These are phyloP conservation scores for Junonia oenone DNA, from an alignment of 2,888 invertebrate species.

Conservation along the genomic window DNA sequence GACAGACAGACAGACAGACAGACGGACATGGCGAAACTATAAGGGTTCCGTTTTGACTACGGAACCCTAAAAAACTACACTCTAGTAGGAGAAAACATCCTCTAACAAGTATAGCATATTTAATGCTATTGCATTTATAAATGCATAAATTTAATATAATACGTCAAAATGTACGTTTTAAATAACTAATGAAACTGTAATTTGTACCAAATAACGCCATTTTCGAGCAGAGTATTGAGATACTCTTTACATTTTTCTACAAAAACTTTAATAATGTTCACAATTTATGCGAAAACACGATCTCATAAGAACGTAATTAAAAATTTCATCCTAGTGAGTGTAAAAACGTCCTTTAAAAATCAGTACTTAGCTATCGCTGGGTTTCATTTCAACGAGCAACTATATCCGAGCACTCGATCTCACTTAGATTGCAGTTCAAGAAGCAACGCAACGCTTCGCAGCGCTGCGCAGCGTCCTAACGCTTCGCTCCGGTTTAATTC, in stretches of 20 bases:
- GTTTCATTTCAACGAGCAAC: neutral
- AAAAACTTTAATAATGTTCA: neutral
- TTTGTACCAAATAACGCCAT: neutral
- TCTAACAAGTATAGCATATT: too few species aligned
- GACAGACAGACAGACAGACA: too few species aligned
- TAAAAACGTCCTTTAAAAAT: neutral
- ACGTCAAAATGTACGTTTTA: too few species aligned
- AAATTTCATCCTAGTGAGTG: neutral
- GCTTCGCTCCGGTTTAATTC: constrained; percentile 15
- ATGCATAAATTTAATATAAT: too few species aligned
- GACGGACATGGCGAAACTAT: too few species aligned
- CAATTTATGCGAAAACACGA: neutral
- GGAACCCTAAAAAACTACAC: too few species aligned
- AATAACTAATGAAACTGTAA: too few species aligned
- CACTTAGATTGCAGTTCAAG: constrained; percentile 4
- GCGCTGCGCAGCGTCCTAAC: neutral
- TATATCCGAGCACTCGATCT: constrained; percentile 5
- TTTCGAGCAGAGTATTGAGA: neutral
- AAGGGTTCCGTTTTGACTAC: too few species aligned
- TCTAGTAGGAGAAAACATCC: too few species aligned
- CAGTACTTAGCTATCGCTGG: neutral
- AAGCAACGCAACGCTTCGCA: constrained; percentile 1
- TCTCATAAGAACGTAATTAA: neutral
- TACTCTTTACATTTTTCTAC: neutral
- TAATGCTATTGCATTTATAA: too few species aligned